A percentile compares a stretch with the other conserved stretches of the same genome.
Conservation (phyloP, 2,888 invertebrate genomes). For the Cosmopolites sordidus region DNA sequence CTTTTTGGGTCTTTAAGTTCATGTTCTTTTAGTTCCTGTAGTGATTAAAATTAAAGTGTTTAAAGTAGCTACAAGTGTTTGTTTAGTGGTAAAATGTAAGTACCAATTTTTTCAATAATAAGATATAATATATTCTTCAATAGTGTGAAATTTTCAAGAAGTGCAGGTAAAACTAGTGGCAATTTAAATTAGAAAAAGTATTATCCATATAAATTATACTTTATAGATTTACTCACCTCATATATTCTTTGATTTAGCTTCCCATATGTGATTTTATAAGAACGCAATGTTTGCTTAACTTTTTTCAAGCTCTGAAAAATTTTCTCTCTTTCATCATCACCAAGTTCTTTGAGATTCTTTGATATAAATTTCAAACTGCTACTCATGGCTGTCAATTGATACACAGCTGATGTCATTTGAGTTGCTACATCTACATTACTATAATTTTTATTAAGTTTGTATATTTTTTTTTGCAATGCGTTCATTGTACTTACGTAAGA, state of each 20-base stretch:
- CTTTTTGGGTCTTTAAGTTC: too few relatives aligned
- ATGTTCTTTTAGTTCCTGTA: too few relatives aligned
- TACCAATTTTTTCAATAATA: too few relatives aligned
- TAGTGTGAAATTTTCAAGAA: too few relatives aligned
- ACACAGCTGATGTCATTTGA: constrained; percentile 53
- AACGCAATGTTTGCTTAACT: constrained; percentile 20
- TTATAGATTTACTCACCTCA: constrained; percentile 30
- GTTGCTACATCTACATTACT: constrained; percentile 56
- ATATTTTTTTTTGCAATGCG: neutral
- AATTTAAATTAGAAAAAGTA: too few relatives aligned
- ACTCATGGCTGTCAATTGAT: constrained; percentile 57
- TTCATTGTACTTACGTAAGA: constrained; percentile 43
- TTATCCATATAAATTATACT: too few relatives aligned
- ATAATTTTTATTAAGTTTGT: neutral
- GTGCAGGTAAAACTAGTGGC: too few relatives aligned
- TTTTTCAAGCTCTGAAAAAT: constrained; percentile 22
- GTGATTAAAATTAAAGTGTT: too few relatives aligned
- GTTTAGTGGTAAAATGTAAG: too few relatives aligned
- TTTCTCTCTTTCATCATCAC: constrained; percentile 21
- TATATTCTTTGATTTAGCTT: constrained; percentile 25
- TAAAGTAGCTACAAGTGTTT: too few relatives aligned
- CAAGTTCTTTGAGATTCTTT: constrained; percentile 42
- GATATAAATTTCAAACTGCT: constrained; percentile 55
- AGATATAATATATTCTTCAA: too few relatives aligned
- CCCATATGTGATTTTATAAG: constrained; percentile 16